These are phyloP conservation scores for Parasteatoda lunata DNA, from an alignment of 2,888 invertebrate genomes.

Conservation along the genomic window DNA sequence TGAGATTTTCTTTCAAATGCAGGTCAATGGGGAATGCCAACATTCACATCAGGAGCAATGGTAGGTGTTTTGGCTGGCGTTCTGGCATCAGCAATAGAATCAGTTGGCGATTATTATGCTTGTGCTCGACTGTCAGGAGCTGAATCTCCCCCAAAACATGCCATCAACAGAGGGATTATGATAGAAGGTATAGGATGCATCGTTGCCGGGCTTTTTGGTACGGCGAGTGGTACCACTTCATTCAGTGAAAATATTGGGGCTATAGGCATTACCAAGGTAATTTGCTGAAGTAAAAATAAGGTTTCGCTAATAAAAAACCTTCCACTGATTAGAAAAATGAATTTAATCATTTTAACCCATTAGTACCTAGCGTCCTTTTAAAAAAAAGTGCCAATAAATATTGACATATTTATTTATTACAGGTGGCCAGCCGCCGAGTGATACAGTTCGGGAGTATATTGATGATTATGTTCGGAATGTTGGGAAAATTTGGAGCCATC, in stretches of 20 bases:
- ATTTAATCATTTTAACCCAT: no score
- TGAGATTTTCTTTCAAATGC: no score
- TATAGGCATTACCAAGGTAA: conserved; percentile 69
- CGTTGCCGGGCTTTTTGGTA: conserved; percentile 76
- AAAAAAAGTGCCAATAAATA: neutral
- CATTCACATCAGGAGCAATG: conserved; percentile 82
- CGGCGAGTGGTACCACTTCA: conserved; percentile 76
- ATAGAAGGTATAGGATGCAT: conserved; percentile 76
- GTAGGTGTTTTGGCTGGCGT: conserved; percentile 87
- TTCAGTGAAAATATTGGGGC: conserved; percentile 76
- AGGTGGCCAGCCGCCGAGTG: conserved; percentile 65
- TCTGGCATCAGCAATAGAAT: conserved; percentile 85
- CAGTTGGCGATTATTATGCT: conserved; percentile 93
- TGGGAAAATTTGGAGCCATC: conserved; percentile 73
- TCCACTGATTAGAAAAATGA: no score
- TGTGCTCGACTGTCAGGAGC: conserved; percentile 79
- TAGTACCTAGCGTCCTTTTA: no score
- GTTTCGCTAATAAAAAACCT: no score
- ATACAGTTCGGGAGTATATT: conserved; percentile 56
- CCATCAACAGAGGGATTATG: conserved; percentile 76
- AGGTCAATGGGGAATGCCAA: conserved; percentile 84
- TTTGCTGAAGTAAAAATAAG: no score
- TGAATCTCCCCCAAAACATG: conserved; percentile 76
- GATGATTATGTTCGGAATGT: conserved; percentile 72
- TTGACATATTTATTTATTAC: neutral